Base-by-base conservation (phyloP, 2,888 invertebrate species). In the Caenorhabditis drosophilae region DNA sequence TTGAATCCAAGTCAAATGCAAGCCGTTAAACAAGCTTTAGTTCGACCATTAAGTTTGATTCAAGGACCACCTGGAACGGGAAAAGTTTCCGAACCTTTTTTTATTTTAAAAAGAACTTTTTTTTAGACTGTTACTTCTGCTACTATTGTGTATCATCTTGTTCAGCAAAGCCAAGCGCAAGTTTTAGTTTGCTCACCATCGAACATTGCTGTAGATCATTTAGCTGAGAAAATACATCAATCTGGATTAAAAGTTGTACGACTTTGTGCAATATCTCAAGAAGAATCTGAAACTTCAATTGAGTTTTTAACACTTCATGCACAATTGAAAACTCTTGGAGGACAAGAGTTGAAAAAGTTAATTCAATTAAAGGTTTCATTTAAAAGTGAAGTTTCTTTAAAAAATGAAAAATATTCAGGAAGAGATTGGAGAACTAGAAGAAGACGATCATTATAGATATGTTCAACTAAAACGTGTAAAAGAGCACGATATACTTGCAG, bases 121-220 rank as follows among this genome's bases (percentile, higher is more conserved):
- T 50, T 58, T 41, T 42, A 99, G 86, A 99, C 98, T 0, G 98
- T 98, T 0, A 99, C 98, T 0, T 97, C 97, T 1, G 98, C 98
- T 0, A 96, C 97, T 0, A 94, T 99, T 74, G 98, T 99, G 2
- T 98, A 96, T 84, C 98, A 99, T 84, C 87, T 99, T 57, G 94
- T 93, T 0, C 91, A 93, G 80, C 93, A 95, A 83, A 93, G 79
- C 4, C 59, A 71, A 16, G 80, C 76, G 20, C 79, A 81, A 57
- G 95, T 98, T 0, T 87, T 99, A 1, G 98, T 99, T 0, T 98
- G 98, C 84, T 97, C 98, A 0, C 98, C 98, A 0, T 95, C 94
- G 63, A 99, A 99, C 85, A 98, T 97, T 1, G 98, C 98, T 23
- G 98, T 98, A 0, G 98, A 99, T 85, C 98, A 99, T 83, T 88